Evolutionary conservation across 2,113 vertebrate species (phyloP).

Genomic region (Pleuronectes platessa): DNA sequence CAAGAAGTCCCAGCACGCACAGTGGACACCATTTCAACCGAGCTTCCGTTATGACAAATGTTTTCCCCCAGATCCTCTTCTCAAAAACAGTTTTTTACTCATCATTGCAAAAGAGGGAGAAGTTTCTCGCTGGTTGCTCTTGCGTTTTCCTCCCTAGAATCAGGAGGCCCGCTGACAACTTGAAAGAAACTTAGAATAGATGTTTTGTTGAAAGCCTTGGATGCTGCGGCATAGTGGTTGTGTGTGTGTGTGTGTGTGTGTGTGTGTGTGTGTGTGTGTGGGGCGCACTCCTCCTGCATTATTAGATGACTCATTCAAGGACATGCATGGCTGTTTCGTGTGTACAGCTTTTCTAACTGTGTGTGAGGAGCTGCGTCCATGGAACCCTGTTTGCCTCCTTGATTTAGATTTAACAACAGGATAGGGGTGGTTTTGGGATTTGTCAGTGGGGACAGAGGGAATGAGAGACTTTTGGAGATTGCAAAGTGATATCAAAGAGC

Average conservation of each 20-base stretch:
- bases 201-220: constrained; percentile 55
- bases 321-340: constrained; percentile 63
- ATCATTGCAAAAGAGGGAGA: constrained; percentile 38
- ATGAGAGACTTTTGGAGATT: constrained; percentile 37
- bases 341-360: constrained; percentile 55
- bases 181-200: constrained; percentile 69
- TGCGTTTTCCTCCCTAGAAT: constrained; percentile 51
- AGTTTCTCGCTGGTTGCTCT: constrained; percentile 29
- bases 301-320: constrained; percentile 76
- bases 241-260: constrained; percentile 30
- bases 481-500: constrained; percentile 30
- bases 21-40: constrained; percentile 25
- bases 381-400: constrained; percentile 53
- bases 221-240: constrained; percentile 62
- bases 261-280: neutral
- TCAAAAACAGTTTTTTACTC: constrained; percentile 60
- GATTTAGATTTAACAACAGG: constrained; percentile 78
- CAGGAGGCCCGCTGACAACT: constrained; percentile 37
- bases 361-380: constrained; percentile 30
- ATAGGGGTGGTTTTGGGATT: constrained; percentile 60
- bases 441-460: constrained; percentile 51
- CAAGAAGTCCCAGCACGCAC: constrained; percentile 39
- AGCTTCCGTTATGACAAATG: constrained; percentile 55
- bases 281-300: constrained; percentile 48
- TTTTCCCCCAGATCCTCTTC: constrained; percentile 36